phyloP scores from a whole-genome alignment of 2,113 vertebrate species.

The Pseudopodoces humilis region DNA sequence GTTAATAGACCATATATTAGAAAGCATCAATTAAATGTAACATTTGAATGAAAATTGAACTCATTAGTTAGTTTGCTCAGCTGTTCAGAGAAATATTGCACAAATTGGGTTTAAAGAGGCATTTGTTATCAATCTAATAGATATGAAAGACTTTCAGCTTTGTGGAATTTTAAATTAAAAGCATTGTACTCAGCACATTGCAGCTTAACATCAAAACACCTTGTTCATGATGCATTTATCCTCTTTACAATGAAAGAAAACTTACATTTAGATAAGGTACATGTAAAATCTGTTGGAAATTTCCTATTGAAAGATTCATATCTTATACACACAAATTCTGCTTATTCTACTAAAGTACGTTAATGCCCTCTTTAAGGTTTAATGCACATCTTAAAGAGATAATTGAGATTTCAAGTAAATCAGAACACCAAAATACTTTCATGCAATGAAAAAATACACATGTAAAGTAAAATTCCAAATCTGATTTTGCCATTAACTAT shows the following conservation, averaged over 20 bases:
- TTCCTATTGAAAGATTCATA: background rate
- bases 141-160: conserved; percentile 28
- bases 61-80: conserved; percentile 67
- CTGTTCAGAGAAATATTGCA: conserved; percentile 59
- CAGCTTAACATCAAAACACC: background rate
- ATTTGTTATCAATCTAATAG: conserved; percentile 35
- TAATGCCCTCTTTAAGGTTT: background rate
- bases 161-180: conserved; percentile 29
- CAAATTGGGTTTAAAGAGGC: conserved; percentile 46
- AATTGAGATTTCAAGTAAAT: conserved; percentile 12
- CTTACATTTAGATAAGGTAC: background rate
- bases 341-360: background rate
- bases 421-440: background rate
- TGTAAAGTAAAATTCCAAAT: background rate
- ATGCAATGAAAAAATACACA: background rate
- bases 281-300: background rate
- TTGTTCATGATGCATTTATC: background rate
- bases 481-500: background rate
- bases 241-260: background rate
- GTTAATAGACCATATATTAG: conserved; percentile 41
- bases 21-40: conserved; percentile 57
- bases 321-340: background rate
- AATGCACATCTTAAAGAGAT: background rate
- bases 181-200: background rate
- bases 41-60: conserved; percentile 67